A percentile compares a stretch with the other conserved stretches of the same genome.
phyloP scores from a whole-genome alignment of 2,113 vertebrate species.

The Circaetus cinerascens region DNA sequence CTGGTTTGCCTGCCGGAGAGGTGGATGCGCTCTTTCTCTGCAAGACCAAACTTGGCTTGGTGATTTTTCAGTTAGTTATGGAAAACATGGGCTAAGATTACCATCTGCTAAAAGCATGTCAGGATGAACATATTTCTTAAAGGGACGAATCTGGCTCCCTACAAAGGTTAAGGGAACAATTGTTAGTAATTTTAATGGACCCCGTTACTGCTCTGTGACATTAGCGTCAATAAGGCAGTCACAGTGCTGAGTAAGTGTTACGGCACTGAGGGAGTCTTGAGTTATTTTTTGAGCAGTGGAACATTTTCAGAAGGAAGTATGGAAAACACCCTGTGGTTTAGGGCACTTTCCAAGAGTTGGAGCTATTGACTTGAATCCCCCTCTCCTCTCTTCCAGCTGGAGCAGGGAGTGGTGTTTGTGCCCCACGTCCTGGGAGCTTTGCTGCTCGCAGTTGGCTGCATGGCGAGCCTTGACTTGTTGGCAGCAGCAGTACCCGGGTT shows the following conservation, averaged over 20 bases:
- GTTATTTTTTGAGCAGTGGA: background rate
- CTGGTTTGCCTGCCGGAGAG: background rate
- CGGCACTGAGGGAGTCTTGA: background rate
- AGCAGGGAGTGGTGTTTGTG: background rate
- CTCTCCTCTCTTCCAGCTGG: background rate
- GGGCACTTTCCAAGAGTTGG: background rate
- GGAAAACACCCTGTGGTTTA: slow-evolving; percentile 12
- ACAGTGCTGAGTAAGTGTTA: background rate
- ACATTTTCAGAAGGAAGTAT: background rate
- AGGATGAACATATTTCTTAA: background rate
- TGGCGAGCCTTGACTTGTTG: background rate
- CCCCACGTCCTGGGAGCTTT: background rate
- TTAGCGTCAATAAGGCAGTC: background rate
- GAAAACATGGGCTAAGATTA: background rate
- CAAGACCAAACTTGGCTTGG: background rate
- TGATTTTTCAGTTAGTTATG: background rate
- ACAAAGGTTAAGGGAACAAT: background rate
- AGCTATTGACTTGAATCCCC: background rate
- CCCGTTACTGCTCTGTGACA: background rate
- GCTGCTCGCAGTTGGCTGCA: background rate
- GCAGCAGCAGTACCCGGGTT: background rate
- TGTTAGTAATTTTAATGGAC: background rate
- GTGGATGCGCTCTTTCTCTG: accelerated
- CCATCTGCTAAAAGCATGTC: background rate
- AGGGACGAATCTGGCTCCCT: background rate